These are phyloP conservation scores for pig (Sus scrofa) DNA, from an alignment of 2,113 vertebrate species.

Conservation along the genomic window DNA sequence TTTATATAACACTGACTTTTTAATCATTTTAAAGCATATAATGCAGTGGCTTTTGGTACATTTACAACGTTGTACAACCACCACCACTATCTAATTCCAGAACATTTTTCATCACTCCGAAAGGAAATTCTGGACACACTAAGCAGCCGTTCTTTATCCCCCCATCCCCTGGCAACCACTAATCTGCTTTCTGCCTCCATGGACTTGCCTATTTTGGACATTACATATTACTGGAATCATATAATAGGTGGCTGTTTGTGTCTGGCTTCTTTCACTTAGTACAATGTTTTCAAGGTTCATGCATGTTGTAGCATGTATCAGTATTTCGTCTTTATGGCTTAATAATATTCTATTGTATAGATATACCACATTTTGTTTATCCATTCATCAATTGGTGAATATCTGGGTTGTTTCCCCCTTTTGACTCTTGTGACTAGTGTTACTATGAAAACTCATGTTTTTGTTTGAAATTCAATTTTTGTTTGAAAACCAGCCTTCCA, in stretches of 20 bases:
- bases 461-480: neutral
- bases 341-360: neutral
- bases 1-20: neutral
- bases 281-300: neutral
- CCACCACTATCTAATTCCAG: slow-evolving; percentile 17
- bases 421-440: neutral
- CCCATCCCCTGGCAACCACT: neutral
- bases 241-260: neutral
- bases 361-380: neutral
- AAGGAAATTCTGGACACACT: neutral
- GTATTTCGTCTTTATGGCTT: neutral
- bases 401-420: neutral
- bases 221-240: neutral
- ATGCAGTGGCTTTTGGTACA: neutral
- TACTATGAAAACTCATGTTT: neutral
- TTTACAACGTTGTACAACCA: neutral
- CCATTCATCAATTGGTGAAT: neutral
- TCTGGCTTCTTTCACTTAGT: neutral
- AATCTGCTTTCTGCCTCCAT: neutral
- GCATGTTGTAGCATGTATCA: neutral
- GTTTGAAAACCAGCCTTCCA: neutral
- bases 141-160: neutral
- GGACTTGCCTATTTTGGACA: neutral
- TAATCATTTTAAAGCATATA: neutral
- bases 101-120: slow-evolving; percentile 40